Evolutionary conservation across 2,113 vertebrate species (phyloP), one percentile per base, ranked within the genome.

Genomic region (Tachysurus fulvidraco): DNA sequence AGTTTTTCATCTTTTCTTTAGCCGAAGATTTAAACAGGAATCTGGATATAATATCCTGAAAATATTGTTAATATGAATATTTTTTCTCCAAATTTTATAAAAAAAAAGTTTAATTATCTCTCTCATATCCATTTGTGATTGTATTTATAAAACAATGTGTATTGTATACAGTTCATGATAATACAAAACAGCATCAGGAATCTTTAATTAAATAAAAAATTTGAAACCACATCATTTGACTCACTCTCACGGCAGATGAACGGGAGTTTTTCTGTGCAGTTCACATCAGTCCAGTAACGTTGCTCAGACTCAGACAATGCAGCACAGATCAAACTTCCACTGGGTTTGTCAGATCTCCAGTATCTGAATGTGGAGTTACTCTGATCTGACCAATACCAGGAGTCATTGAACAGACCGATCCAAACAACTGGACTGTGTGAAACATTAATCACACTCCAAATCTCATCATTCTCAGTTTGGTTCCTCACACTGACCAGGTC

Each of bases 161-260:
- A 76, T 25, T 76, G 21, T n/a, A 16, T n/a, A 54, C 11, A n/a
- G 74, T 54, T 16, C 17, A 73, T 65, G 21, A 12, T 1, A 67
- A 14, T 10, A 76, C 21, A 76, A 50, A 13, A 36, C 10, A 59
- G 14, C 21, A 59, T 21, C 6, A 21, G 4, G 21, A 57, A 80
- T 57, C 19, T 44, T 9, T 57, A 80, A 19, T 19, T 4, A 57
- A 30, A 12, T 9, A 78, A 7, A 19, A 2, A 81, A 11, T 36
- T 23, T 52, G 62, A 67, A 69, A 19, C 0, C 52, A 12, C 14
- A 46, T n/a, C 7, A 41, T 36, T 17, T n/a, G 54, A 69, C 86
- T 87, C 52, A 78, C 86, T 44, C 3, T 88, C 50, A 46, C 46
- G 55, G 54, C 86, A 88, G 54, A 84, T 44, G 50, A 79, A 87